These are phyloP conservation scores for Chironomus tepperi DNA, from an alignment of 1,140 invertebrate species.

Conservation along the genomic window DNA sequence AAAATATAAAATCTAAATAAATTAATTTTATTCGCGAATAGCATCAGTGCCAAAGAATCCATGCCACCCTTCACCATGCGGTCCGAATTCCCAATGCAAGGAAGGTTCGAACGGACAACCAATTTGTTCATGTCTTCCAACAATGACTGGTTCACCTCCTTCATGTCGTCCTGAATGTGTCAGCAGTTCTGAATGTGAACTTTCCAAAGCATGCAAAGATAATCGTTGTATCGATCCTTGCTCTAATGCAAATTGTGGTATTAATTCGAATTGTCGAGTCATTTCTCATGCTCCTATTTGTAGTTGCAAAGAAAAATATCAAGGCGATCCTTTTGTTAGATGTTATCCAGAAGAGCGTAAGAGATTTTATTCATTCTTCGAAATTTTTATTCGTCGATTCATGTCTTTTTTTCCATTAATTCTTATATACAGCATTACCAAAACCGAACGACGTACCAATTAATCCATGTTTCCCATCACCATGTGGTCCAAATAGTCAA, in stretches of 20 bases:
- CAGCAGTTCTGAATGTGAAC: constrained; percentile 65
- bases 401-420: too few species aligned
- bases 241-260: constrained; percentile 63
- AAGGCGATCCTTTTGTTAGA: constrained; percentile 62
- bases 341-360: constrained; percentile 42
- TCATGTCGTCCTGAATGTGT: constrained; percentile 72
- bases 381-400: too few species aligned
- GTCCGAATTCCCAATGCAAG: constrained; percentile 59
- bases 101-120: constrained; percentile 47
- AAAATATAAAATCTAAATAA: neutral
- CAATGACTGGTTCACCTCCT: constrained; percentile 69
- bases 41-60: constrained; percentile 34
- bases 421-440: too few species aligned
- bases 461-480: constrained; percentile 47
- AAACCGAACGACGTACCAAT: constrained; percentile 22
- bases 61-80: constrained; percentile 64
- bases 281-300: constrained; percentile 72
- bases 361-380: constrained; percentile 26
- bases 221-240: constrained; percentile 76
- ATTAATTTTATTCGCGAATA: neutral
- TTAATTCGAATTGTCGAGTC: constrained; percentile 67
- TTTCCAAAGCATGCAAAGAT: constrained; percentile 63
- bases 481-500: constrained; percentile 51
- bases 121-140: constrained; percentile 59
- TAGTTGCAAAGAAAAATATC: constrained; percentile 60